Conservation (phyloP, 2,888 invertebrate genomes). For the Erebia palarica region DNA sequence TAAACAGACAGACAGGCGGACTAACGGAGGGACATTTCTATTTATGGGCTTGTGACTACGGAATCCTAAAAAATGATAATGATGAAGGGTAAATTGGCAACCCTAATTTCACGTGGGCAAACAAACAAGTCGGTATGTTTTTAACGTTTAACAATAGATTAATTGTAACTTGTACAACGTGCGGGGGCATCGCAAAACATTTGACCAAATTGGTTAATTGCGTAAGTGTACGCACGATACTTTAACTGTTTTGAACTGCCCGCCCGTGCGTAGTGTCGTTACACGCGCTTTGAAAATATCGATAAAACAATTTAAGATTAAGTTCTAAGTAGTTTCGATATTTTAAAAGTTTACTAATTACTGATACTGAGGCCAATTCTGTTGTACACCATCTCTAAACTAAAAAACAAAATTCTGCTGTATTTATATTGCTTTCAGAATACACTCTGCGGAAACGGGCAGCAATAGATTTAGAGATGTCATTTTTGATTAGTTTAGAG, state of each 20-base stretch:
- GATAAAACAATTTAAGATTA: slow-evolving; percentile 17
- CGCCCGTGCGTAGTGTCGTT: slow-evolving; percentile 18
- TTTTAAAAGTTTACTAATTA: too few relatives aligned
- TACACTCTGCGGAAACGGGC: too few relatives aligned
- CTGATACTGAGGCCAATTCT: too few relatives aligned
- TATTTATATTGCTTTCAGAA: too few relatives aligned
- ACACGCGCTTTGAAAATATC: not conserved
- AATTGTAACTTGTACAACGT: slow-evolving; percentile 31
- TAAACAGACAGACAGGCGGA: too few relatives aligned
- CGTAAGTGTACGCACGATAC: slow-evolving; percentile 53
- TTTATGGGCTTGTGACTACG: too few relatives aligned
- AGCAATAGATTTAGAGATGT: too few relatives aligned
- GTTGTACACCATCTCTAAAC: too few relatives aligned
- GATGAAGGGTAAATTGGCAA: not conserved
- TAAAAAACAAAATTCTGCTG: too few relatives aligned
- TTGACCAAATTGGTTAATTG: slow-evolving; percentile 69
- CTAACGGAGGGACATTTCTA: too few relatives aligned
- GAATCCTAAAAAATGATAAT: too few relatives aligned
- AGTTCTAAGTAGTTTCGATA: not conserved
- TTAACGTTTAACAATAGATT: slow-evolving; percentile 12
- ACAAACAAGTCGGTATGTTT: not conserved
- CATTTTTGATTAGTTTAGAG: too few relatives aligned
- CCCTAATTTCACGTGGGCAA: not conserved
- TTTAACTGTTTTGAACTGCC: slow-evolving; percentile 13
- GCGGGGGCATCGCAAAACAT: slow-evolving; percentile 52